A percentile compares a stretch with the other conserved stretches of the same genome.
Conservation (phyloP, 2,888 invertebrate genomes). For the Criorhina ranunculi region DNA sequence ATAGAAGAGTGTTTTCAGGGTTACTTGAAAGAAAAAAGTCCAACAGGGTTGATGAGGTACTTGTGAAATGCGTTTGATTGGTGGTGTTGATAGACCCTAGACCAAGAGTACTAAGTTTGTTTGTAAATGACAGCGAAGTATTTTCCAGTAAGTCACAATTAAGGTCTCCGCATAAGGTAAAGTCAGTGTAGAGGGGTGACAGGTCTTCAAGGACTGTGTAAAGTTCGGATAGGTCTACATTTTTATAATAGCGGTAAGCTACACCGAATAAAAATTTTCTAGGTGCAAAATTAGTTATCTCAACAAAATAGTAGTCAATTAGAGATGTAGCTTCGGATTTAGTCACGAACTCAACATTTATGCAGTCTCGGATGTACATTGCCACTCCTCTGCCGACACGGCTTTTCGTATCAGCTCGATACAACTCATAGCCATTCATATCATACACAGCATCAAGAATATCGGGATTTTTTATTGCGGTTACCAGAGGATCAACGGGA, state of each 20-base stretch:
- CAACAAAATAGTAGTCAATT: not conserved
- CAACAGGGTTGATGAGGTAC: not conserved
- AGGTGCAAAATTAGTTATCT: not conserved
- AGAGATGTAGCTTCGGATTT: not conserved
- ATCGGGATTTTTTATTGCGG: not conserved
- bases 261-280: not conserved
- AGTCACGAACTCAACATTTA: not conserved
- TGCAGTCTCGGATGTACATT: too few species aligned
- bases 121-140: not conserved
- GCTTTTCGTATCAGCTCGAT: too few species aligned
- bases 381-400: too few species aligned
- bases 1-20: not conserved
- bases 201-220: not conserved
- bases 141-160: not conserved
- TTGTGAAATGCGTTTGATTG: slow-evolving; percentile 5
- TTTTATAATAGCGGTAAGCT: not conserved
- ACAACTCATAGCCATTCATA: not conserved
- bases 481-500: too few species aligned
- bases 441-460: not conserved
- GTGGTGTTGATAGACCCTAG: too few species aligned
- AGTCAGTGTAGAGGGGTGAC: not conserved
- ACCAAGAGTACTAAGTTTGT: not conserved
- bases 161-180: not conserved
- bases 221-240: not conserved
- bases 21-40: not conserved